Evolutionary conservation across 35 echinoderm and acorn worm genomes (phyloP), one percentile per base, ranked within the genome.

Genomic region (Lytechinus variegatus): DNA sequence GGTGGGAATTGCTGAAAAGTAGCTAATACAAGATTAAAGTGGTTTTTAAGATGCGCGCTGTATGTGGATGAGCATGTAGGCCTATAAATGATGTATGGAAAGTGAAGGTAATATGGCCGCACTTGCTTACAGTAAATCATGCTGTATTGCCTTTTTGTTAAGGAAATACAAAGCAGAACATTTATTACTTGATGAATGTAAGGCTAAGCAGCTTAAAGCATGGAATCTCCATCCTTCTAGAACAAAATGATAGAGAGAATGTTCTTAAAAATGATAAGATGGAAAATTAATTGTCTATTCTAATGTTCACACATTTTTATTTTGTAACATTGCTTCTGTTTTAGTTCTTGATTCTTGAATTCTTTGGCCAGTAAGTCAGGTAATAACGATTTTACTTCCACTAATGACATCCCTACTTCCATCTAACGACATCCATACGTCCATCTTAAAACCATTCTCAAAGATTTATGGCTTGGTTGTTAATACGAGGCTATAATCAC

Each of bases 1-100:
- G 88, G 88, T 21, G 9, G 52, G 6, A 90, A 44, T 14, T 29
- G 88, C 88, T 52, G n/a, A 6, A 44, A n/a, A 21, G 88, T 21
- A 54, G 52, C 88, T 90, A 33, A 90, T 90, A 54, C 88, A 90
- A 90, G 88, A 90, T 90, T 90, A 90, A 54, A 27, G 16, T 52
- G 88, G 88, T 44, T 90, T 0, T 90, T 90, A 44, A 90, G 88
- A 52, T 54, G 12, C 29, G 10, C 4, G 4, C 28, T 51, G 88
- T 52, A 54, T 14, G 27, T 52, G 88, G 44, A 51, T 9, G 16
- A 88, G 87, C 16, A 44, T 44, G 33, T 44, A 16, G 24, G 88
- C 33, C 14, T 90, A 52, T 6, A 51, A 7, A 52, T 27, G 14
- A 71, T 71, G 61, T 19, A 19, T 60, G 66, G 19, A 71, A 79